Evolutionary conservation across 2,113 vertebrate species (phyloP).

Genomic region (Murina feae): DNA sequence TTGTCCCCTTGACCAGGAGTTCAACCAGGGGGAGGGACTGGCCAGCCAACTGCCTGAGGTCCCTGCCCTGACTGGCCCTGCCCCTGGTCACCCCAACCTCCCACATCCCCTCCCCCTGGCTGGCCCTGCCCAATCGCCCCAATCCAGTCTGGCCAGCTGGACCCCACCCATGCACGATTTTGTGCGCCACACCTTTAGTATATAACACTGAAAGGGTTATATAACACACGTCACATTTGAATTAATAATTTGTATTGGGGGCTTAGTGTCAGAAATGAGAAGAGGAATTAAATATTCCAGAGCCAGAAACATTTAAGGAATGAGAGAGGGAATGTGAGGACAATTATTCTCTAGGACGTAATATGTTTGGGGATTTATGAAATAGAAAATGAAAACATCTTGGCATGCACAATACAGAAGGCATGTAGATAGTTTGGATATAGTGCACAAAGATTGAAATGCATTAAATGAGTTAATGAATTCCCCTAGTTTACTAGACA

Average conservation of each 20-base stretch:
- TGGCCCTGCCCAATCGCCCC: no score
- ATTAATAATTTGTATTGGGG: background rate
- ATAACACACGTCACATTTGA: background rate
- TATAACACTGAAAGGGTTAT: background rate
- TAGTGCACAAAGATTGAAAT: background rate
- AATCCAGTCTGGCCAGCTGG: no score
- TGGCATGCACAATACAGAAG: rapidly evolving
- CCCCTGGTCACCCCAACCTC: no score
- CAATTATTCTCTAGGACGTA: background rate
- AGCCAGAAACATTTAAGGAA: background rate
- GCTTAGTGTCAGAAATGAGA: background rate
- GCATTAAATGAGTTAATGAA: background rate
- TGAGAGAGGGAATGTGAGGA: background rate
- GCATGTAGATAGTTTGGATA: background rate
- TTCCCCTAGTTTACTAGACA: background rate
- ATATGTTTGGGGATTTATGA: background rate
- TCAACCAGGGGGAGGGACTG: no score
- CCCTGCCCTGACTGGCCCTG: no score
- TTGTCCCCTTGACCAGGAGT: no score
- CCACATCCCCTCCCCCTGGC: no score
- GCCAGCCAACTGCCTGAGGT: no score
- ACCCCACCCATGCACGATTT: no score
- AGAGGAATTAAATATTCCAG: background rate
- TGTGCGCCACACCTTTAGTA: no score
- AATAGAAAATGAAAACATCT: background rate